These are phyloP conservation scores for Diprion similis DNA, from an alignment of 1,140 invertebrate species.

Conservation along the genomic window DNA sequence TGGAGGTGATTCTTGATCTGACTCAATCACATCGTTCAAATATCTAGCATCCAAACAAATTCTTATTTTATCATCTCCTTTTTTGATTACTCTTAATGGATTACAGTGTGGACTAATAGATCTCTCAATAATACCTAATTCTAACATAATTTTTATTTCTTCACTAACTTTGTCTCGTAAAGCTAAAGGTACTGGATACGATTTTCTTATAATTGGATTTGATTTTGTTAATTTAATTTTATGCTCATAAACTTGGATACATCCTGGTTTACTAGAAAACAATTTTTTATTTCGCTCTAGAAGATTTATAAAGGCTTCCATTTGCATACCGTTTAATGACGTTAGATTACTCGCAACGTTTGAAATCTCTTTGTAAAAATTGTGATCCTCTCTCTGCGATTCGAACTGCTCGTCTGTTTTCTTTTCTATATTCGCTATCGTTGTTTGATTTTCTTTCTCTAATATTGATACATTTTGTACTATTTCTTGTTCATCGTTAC, in stretches of 20 bases:
- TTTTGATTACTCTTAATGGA: constrained; percentile 33
- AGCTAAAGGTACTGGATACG: not conserved
- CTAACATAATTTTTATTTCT: not conserved
- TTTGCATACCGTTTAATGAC: not conserved
- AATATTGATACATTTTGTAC: no score
- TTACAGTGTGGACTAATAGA: constrained; percentile 31
- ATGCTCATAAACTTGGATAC: not conserved
- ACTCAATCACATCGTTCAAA: constrained; percentile 45
- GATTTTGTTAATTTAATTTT: not conserved
- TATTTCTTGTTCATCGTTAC: no score
- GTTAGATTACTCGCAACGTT: not conserved
- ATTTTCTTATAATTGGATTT: constrained; percentile 4
- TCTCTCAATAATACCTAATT: constrained; percentile 32
- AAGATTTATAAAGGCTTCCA: not conserved
- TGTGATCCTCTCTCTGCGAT: not conserved
- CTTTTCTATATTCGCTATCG: not conserved
- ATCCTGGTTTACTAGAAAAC: constrained; percentile 3
- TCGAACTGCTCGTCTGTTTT: not conserved
- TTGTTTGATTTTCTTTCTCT: no score
- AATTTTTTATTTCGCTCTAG: not conserved
- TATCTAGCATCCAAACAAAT: constrained; percentile 42
- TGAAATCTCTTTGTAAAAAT: constrained; percentile 1
- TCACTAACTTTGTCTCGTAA: not conserved
- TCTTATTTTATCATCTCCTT: constrained; percentile 33
- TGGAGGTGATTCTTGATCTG: constrained; percentile 34